Evolutionary conservation across 2,113 vertebrate genomes (phyloP).

Genomic region (Pyrgilauda ruficollis): DNA sequence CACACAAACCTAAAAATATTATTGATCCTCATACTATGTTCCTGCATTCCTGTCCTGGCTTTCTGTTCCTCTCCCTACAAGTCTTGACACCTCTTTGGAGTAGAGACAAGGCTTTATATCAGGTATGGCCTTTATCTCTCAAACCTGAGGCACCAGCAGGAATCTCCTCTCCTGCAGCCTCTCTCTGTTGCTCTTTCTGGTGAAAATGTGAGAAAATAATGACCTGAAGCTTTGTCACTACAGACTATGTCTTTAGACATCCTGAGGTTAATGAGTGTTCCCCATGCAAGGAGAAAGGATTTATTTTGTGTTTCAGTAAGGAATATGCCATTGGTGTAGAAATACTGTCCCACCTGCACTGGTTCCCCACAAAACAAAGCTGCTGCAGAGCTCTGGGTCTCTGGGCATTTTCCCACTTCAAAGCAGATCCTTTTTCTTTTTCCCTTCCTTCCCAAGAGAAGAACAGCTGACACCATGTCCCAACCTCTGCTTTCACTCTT

Average conservation of each 20-base stretch:
- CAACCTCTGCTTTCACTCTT: background rate
- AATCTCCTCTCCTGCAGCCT: background rate
- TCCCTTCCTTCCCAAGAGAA: background rate
- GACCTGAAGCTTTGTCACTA: background rate
- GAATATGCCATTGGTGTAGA: background rate
- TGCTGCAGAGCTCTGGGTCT: background rate
- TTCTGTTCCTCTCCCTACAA: background rate
- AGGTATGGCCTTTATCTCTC: background rate
- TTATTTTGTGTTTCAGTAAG: background rate
- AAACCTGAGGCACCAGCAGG: accelerated
- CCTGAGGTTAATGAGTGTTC: background rate
- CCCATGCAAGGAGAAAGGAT: background rate
- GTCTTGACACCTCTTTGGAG: background rate
- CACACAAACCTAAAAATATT: accelerated
- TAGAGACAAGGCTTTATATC: background rate
- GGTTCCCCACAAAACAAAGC: background rate
- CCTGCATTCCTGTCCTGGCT: background rate
- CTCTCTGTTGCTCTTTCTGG: background rate
- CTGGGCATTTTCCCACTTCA: background rate
- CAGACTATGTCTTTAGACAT: background rate
- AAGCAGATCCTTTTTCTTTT: background rate
- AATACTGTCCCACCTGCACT: background rate
- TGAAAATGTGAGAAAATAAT: background rate
- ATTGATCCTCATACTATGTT: background rate
- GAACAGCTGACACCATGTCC: background rate